Percentiles rank a stretch among this genome's conserved stretches.
Evolutionary conservation across 2,888 invertebrate genomes (phyloP).

Genomic region (Tipula helvola): DNA sequence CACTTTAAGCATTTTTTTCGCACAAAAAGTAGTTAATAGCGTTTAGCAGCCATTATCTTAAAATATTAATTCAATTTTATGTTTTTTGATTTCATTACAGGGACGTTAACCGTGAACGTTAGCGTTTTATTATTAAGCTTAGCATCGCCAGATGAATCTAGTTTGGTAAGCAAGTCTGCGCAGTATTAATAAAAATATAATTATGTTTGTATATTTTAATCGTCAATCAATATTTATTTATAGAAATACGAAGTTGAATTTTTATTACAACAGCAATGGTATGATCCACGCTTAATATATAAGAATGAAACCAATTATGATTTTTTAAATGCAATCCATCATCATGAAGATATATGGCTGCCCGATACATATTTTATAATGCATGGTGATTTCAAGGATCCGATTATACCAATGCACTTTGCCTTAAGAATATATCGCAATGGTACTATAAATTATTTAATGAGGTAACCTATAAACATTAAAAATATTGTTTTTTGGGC

Average conservation of each 20-base stretch:
- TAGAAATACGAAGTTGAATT: conserved; percentile 97
- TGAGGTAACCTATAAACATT: conserved; percentile 47
- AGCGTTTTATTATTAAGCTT: conserved; percentile 86
- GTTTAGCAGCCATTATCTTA: no score
- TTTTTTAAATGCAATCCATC: conserved; percentile 84
- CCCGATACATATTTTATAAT: conserved; percentile 94
- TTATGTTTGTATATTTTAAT: no score
- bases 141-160: conserved; percentile 92
- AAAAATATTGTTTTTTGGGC: background rate
- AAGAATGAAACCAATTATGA: conserved; percentile 79
- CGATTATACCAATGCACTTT: conserved; percentile 85
- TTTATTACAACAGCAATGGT: conserved; percentile 87
- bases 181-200: no score
- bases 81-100: conserved; percentile 44
- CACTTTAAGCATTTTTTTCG: no score
- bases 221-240: no score
- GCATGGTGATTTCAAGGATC: conserved; percentile 93
- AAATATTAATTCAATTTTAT: background rate
- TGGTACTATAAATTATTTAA: conserved; percentile 87
- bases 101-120: conserved; percentile 84
- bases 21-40: no score
- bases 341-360: conserved; percentile 84
- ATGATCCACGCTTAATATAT: conserved; percentile 77
- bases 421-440: conserved; percentile 84
- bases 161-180: conserved; percentile 60